Percentiles rank a stretch among this genome's conserved stretches.
Evolutionary conservation across 2,888 invertebrate genomes (phyloP).

Genomic region (Scaptomyza cyrtandrae): DNA sequence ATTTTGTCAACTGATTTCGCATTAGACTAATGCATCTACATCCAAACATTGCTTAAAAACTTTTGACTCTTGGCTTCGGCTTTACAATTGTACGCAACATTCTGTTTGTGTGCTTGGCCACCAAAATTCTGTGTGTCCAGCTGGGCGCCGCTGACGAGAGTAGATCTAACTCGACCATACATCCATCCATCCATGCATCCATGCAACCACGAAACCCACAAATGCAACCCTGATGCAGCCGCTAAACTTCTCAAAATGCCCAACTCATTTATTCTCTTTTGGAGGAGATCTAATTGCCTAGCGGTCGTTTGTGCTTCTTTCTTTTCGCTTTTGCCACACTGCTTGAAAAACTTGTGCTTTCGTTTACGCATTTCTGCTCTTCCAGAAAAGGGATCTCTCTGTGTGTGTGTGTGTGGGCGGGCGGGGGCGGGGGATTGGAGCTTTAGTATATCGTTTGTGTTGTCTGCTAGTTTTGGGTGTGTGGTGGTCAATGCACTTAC

Average conservation of each 20-base stretch:
- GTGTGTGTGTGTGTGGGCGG: not conserved
- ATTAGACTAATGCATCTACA: not conserved
- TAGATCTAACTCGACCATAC: not conserved
- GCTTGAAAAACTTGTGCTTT: too few species aligned
- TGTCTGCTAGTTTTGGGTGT: not conserved
- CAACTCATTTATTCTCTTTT: too few species aligned
- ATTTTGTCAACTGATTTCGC: not conserved
- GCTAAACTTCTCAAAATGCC: not conserved
- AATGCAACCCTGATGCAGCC: constrained; percentile 2
- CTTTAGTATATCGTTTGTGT: not conserved
- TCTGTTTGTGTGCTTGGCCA: too few species aligned
- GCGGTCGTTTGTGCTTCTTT: too few species aligned
- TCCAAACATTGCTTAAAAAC: too few species aligned
- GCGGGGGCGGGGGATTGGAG: constrained; percentile 4
- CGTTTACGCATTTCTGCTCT: too few species aligned
- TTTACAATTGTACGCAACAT: too few species aligned
- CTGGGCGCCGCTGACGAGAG: not conserved
- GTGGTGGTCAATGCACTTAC: constrained; percentile 46
- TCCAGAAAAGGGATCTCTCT: not conserved
- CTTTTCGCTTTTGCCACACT: too few species aligned
- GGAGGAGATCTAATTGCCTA: not conserved
- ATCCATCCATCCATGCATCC: not conserved
- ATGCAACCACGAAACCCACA: not conserved
- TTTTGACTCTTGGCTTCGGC: too few species aligned
- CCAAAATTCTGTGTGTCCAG: not conserved